These are phyloP conservation scores for Philypnodon macrostomus DNA, from an alignment of 2,797 vertebrate genomes.

Conservation along the genomic window DNA sequence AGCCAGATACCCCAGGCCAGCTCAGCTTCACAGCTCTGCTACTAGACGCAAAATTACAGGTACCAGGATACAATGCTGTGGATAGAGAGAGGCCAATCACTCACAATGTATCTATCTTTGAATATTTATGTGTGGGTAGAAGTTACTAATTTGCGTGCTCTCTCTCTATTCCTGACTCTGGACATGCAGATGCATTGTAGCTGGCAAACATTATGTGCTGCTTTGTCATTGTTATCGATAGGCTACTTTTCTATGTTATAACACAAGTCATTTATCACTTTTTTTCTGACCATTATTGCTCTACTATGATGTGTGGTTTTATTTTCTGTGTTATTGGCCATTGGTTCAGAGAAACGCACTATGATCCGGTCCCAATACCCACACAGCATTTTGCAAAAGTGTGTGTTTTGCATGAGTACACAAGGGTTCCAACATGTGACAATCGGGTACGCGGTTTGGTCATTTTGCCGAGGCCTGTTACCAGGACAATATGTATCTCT, in stretches of 20 bases:
- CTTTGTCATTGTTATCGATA: conserved; percentile 71
- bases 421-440: no score
- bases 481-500: no score
- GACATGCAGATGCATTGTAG: conserved; percentile 81
- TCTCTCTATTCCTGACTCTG: conserved; percentile 64
- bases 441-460: no score
- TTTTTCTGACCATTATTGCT: conserved; percentile 30
- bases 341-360: no score
- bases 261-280: no score
- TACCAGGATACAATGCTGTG: conserved; percentile 56
- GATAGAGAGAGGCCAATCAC: conserved; percentile 54
- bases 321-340: conserved; percentile 1
- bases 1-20: conserved; percentile 91
- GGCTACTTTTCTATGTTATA: no score
- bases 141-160: neutral
- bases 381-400: no score
- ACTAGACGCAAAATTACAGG: conserved; percentile 96
- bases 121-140: no score
- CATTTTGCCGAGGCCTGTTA: no score
- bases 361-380: no score
- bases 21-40: conserved; percentile 89
- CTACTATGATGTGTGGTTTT: conserved; percentile 4
- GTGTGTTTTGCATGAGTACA: no score
- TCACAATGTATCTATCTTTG: neutral
- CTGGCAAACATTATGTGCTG: conserved; percentile 88